A percentile compares a stretch with the other conserved stretches of the same genome.
Conservation (phyloP, 2,888 invertebrate species). For the Empis livida region DNA sequence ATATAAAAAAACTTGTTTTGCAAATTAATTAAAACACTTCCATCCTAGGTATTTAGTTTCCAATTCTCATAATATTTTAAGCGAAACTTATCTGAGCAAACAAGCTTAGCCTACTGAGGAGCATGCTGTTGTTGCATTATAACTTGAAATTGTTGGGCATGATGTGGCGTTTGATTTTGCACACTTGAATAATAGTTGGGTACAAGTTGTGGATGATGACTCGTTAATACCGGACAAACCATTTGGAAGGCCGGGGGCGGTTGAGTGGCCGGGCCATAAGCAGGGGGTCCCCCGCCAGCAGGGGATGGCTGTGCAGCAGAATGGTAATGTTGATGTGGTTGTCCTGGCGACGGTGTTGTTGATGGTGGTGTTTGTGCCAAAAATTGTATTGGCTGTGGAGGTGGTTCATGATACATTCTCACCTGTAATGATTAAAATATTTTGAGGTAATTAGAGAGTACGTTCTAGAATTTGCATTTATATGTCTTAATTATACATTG, state of each 20-base stretch:
- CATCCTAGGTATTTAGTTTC: too few relatives aligned
- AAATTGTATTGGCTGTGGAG: constrained; percentile 42
- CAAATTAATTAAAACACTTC: too few relatives aligned
- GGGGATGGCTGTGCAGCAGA: constrained; percentile 46
- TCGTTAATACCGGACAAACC: constrained; percentile 45
- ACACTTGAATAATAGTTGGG: constrained; percentile 29
- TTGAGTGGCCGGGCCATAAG: constrained; percentile 28
- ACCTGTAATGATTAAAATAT: constrained; percentile 29
- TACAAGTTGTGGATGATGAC: constrained; percentile 27
- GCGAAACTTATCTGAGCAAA: too few relatives aligned
- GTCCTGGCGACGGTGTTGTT: constrained; percentile 42
- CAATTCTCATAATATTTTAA: too few relatives aligned
- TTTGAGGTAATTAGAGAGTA: too few relatives aligned
- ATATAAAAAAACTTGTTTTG: too few relatives aligned
- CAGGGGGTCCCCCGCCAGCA: constrained; percentile 40
- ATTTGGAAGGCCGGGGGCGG: constrained; percentile 44
- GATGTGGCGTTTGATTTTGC: constrained; percentile 31
- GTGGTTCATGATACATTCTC: constrained; percentile 55
- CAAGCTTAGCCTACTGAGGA: constrained; percentile 11
- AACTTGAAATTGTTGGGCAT: constrained; percentile 31
- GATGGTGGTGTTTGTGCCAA: constrained; percentile 43
- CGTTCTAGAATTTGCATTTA: too few relatives aligned
- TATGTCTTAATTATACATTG: too few relatives aligned
- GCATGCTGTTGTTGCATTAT: constrained; percentile 34
- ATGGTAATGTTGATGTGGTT: constrained; percentile 44